Evolutionary conservation across 2,113 vertebrate genomes (phyloP).

Genomic region (Callorhinus ursinus): DNA sequence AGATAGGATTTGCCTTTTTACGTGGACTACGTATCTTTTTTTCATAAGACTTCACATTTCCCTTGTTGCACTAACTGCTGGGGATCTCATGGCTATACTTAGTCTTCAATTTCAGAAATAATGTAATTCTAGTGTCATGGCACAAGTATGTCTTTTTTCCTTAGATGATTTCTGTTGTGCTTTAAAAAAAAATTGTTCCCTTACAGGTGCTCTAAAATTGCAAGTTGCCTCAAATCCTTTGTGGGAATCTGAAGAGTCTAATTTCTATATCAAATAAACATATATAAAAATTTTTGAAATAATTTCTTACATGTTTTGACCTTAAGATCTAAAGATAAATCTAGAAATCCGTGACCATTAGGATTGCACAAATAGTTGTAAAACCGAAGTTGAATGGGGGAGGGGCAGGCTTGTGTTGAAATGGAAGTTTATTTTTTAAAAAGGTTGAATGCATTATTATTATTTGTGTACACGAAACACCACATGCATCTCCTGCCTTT

Average conservation of each 20-base stretch:
- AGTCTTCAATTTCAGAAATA: background rate
- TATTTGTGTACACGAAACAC: background rate
- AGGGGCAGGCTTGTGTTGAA: background rate
- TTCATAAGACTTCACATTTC: conserved; percentile 29
- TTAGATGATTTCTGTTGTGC: conserved; percentile 19
- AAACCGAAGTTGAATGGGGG: background rate
- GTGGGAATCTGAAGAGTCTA: background rate
- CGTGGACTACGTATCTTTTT: conserved; percentile 24
- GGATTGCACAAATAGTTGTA: background rate
- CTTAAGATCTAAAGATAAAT: conserved; percentile 7
- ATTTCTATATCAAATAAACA: conserved; percentile 55
- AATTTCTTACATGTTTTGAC: conserved; percentile 18
- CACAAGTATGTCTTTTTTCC: background rate
- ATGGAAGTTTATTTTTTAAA: background rate
- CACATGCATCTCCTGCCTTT: background rate
- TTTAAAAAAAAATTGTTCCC: background rate
- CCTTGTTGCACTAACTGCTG: conserved; percentile 13
- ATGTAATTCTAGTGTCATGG: background rate
- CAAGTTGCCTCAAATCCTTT: background rate
- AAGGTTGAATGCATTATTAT: background rate
- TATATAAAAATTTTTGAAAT: background rate
- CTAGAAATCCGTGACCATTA: background rate
- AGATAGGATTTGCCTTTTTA: conserved; percentile 5
- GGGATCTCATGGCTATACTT: conserved; percentile 44
- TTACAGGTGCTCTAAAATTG: conserved; percentile 7